Base-by-base conservation (phyloP, 2,888 invertebrate species). In the Campoletis raptor region DNA sequence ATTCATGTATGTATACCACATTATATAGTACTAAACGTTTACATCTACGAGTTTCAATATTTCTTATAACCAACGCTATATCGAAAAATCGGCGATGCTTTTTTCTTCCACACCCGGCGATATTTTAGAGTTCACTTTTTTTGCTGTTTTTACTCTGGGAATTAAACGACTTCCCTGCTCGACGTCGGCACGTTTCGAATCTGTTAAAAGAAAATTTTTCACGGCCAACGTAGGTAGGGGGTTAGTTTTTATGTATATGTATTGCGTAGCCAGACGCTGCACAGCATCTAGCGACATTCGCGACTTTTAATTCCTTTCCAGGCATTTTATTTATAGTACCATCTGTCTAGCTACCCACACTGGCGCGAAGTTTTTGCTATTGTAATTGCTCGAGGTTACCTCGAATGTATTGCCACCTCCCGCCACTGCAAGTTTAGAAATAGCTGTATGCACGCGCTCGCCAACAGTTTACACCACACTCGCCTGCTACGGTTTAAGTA, bases 221-320 rank as follows among this genome's bases (percentile, higher is more conserved):
- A 86, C 77, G 77, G 83, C 81, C 86, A 81, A 81, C 67, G 30
- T 42, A 30, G 72, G 66, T 15, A 8, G 36, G 48, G 48, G 70
- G 74, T 76, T 45, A 40, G 61, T 81, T 66, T 81, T 64, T 61
- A 76, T 37, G 61, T 57, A 18, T 42, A 37, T 64, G 40, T 70
- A 24, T 37, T 7, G 7, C 30, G 61, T 61, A 69, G 80, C 77
- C 45, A n/a, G 24, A 70, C 52, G 83, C 80, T 83, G 80, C 70
- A 77, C 37, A 69, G 57, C 30, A 61, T 67, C 36, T 70, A 37
- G 61, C 80, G 83, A 84, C 84, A 87, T 83, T 84, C 84, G 83
- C 85, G 83, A 87, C 85, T 89, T 87, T 89, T 89, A 89, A 89
- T 89, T 89, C 85, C 81, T 84, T 82, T 84, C 77, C 83, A 82